phyloP scores from a whole-genome alignment of 2,888 invertebrate genomes.

The Luperina testacea region DNA sequence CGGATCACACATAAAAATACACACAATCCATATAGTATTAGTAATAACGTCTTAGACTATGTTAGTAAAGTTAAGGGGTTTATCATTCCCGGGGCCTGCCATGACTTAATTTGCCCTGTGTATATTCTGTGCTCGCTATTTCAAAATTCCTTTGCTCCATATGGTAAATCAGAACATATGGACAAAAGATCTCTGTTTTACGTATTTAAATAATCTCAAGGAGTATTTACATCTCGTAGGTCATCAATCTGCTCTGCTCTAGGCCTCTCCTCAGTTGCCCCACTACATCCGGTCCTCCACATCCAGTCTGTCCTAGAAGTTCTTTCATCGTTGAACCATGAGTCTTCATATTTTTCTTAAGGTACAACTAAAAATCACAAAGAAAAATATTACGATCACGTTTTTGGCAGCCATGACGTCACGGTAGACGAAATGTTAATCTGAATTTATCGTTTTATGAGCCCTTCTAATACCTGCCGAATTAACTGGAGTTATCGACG shows the following conservation, averaged over 20 bases:
- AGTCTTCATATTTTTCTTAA: not conserved
- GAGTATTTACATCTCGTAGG: not conserved
- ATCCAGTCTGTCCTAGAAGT: not conserved
- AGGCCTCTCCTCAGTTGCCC: not conserved
- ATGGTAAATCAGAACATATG: not conserved
- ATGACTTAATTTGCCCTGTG: too few relatives aligned
- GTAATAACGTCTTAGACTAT: too few relatives aligned
- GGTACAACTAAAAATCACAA: constrained; percentile 2
- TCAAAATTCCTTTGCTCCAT: not conserved
- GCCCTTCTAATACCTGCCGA: constrained; percentile 44
- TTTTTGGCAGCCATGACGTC: constrained; percentile 43
- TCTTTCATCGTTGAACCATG: not conserved
- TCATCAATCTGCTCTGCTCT: not conserved
- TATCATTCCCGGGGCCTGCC: too few relatives aligned
- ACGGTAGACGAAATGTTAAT: constrained; percentile 45
- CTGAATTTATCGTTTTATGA: constrained; percentile 55
- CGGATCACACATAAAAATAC: too few relatives aligned
- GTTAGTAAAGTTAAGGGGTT: too few relatives aligned
- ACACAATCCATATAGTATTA: too few relatives aligned
- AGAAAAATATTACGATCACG: constrained; percentile 35
- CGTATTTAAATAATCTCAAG: not conserved
- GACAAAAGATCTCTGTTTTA: not conserved
- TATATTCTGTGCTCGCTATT: not conserved
- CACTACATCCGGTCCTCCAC: not conserved
- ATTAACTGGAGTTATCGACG: constrained; percentile 46